Evolutionary conservation across 2,797 vertebrate species (phyloP).

Genomic region (Anisognathus igniventris): DNA sequence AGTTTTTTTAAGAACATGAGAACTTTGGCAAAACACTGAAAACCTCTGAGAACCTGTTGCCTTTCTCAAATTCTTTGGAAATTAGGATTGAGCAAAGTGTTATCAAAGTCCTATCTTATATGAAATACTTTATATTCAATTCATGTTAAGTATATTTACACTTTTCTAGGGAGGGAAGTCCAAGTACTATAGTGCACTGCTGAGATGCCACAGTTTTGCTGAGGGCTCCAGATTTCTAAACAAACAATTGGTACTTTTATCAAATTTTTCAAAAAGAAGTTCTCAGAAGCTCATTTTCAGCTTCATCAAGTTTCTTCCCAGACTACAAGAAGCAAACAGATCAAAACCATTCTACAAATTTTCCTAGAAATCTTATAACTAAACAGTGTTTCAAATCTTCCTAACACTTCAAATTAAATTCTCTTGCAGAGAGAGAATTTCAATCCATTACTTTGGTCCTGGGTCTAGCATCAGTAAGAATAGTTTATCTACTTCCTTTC

Average conservation of each 20-base stretch:
- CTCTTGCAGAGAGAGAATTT: neutral
- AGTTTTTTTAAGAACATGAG: neutral
- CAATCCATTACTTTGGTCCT: neutral
- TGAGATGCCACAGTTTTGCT: neutral
- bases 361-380: neutral
- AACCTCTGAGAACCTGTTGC: neutral
- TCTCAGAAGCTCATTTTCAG: neutral
- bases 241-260: neutral
- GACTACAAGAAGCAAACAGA: neutral
- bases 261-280: neutral
- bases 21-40: neutral
- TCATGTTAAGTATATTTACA: neutral
- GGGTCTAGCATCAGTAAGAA: neutral
- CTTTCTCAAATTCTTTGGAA: neutral
- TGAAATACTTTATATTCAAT: neutral
- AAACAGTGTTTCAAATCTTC: neutral
- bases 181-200: neutral
- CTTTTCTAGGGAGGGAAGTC: neutral
- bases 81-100: neutral
- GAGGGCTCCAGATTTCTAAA: neutral
- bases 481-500: neutral
- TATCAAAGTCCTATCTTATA: neutral
- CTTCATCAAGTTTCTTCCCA: neutral
- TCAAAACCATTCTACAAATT: neutral
- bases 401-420: neutral